Evolutionary conservation across 2,797 vertebrate species (phyloP), one percentile per base, ranked within the genome.

Genomic region (Carcharodon carcharias): DNA sequence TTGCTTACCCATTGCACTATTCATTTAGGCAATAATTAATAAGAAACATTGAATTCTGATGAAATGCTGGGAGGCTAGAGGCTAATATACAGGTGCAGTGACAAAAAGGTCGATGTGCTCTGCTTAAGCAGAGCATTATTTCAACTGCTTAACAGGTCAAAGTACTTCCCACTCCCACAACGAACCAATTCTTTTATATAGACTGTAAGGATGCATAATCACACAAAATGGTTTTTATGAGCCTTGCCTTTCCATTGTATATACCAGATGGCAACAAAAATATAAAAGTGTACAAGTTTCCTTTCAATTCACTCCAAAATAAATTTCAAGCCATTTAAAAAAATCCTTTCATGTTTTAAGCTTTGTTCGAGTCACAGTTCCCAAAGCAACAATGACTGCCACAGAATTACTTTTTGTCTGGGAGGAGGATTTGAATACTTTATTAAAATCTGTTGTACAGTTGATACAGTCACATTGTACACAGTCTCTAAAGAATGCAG

Each of bases 261-360:
- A 45, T 21, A 93, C n/a, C 16, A 93, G 63, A 93, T 18, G 94
- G 26, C 11, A 31, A 18, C 31, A 7, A 31, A 18, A 56, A 4
- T 73, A 54, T n/a, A 35, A 91, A 91, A 16, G 65, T 8, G 56
- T 40, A 82, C 80, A 45, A 45, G 50, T 28, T 73, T 21, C 67
- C 69, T 73, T 95, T 95, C 50, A 95, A 95, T 77, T 77, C 50
- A 5, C 94, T 95, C 94, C 69, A 77, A 95, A 95, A 56, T 73
- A 95, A 95, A 95, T 77, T 77, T 95, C 26, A 45, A 40, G 63
- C n/a, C 26, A 50, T 26, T 85, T 85, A 50, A 26, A 8, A 58
- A 82, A 45, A 45, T 45, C n/a, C 91, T 93, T 93, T 93, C 69
- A 77, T 56, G 67, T 71, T 95, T 95, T 56, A 73, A 54, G 23